These are phyloP conservation scores for Lithobates pipiens DNA, from an alignment of 2,797 vertebrate species.

Conservation along the genomic window DNA sequence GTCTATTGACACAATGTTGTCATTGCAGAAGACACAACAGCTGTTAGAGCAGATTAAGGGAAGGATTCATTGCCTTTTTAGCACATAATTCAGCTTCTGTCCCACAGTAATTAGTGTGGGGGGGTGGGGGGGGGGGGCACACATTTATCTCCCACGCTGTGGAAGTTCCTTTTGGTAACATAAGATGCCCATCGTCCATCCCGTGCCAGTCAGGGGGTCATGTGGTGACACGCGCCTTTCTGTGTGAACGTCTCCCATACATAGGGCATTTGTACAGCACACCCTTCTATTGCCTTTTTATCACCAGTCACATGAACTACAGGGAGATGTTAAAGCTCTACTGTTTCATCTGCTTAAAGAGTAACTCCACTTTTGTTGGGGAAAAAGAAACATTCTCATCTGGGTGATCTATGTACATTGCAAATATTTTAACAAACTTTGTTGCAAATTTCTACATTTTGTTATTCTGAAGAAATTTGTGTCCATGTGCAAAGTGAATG, in stretches of 20 bases:
- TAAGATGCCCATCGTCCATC: background rate
- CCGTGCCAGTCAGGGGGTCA: background rate
- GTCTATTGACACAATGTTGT: conserved; percentile 47
- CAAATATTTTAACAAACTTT: too few species aligned
- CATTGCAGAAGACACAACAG: conserved; percentile 46
- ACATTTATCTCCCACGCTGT: conserved; percentile 14
- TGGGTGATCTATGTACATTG: too few species aligned
- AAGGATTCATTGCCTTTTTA: conserved; percentile 55
- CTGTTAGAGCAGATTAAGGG: conserved; percentile 42
- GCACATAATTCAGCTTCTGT: conserved; percentile 52
- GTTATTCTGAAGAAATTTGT: too few species aligned
- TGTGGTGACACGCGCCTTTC: background rate
- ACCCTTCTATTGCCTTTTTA: too few species aligned
- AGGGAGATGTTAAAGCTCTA: too few species aligned
- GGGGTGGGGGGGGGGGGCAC: conserved; percentile 1
- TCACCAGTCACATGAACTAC: too few species aligned
- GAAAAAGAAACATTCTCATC: too few species aligned
- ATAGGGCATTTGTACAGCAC: background rate
- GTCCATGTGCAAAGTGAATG: too few species aligned
- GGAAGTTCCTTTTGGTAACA: conserved; percentile 9
- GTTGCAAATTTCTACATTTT: too few species aligned
- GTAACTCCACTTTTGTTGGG: too few species aligned
- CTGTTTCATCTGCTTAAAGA: too few species aligned
- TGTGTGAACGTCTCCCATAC: background rate
- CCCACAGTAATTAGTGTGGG: conserved; percentile 52